phyloP scores from a whole-genome alignment of 2,888 invertebrate genomes.

The Sinhomidia bicolor region DNA sequence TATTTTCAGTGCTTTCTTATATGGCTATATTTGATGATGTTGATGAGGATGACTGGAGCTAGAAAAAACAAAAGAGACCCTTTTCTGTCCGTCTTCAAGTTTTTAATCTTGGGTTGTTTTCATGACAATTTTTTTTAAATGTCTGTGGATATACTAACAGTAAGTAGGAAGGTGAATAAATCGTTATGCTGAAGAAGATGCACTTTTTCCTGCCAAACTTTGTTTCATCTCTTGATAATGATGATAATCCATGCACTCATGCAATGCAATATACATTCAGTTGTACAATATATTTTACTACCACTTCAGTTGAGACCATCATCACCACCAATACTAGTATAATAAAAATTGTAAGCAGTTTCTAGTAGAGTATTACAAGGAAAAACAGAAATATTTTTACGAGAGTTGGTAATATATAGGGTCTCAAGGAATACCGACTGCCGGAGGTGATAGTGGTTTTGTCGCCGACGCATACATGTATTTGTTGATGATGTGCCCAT shows the following conservation, averaged over 20 bases:
- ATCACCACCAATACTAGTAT: no score
- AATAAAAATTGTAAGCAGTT: conserved; percentile 26
- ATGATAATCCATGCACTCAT: background rate
- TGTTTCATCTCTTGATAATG: background rate
- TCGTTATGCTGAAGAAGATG: background rate
- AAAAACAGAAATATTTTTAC: conserved; percentile 59
- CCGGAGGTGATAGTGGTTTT: conserved; percentile 6
- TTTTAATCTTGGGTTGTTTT: conserved; percentile 42
- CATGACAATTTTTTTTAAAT: conserved; percentile 27
- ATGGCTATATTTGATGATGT: background rate
- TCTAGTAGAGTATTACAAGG: conserved; percentile 20
- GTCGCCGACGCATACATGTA: conserved; percentile 25
- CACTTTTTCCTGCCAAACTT: conserved; percentile 15
- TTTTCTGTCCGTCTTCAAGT: conserved; percentile 5
- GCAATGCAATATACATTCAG: no score
- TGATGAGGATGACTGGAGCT: background rate
- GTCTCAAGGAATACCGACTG: conserved; percentile 58
- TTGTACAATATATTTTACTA: background rate
- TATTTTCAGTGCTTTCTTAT: conserved; percentile 36
- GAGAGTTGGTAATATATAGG: conserved; percentile 61
- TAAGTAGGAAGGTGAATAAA: no score
- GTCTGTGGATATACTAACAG: no score
- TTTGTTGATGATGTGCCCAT: conserved; percentile 19
- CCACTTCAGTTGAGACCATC: background rate
- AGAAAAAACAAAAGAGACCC: no score